Evolutionary conservation across 2,888 invertebrate genomes (phyloP).

Genomic region (Eristalis tenax): DNA sequence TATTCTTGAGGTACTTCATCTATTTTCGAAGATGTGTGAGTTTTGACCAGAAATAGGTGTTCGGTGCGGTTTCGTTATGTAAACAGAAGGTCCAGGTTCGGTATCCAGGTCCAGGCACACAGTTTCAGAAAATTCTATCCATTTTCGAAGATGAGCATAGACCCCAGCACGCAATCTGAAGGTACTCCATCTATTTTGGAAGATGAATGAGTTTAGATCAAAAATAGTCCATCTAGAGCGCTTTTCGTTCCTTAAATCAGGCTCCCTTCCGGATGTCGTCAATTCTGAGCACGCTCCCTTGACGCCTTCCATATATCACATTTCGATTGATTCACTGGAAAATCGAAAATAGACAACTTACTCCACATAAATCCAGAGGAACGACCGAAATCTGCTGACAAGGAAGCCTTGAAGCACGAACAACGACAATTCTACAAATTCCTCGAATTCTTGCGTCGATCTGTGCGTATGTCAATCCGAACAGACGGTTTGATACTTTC

Average conservation of each 20-base stretch:
- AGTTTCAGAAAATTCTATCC: too few relatives aligned
- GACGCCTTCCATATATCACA: not conserved
- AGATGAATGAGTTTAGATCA: too few relatives aligned
- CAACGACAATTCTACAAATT: not conserved
- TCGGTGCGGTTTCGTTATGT: too few relatives aligned
- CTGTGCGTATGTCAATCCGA: not conserved
- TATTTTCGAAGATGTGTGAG: not conserved
- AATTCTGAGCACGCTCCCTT: not conserved
- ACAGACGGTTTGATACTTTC: not conserved
- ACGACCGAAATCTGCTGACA: not conserved
- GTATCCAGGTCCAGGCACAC: too few relatives aligned
- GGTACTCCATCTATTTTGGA: too few relatives aligned
- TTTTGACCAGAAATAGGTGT: not conserved
- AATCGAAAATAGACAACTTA: slow-evolving; percentile 21
- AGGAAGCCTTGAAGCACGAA: not conserved
- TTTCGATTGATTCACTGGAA: slow-evolving; percentile 14
- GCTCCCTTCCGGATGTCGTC: not conserved
- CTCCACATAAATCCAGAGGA: not conserved
- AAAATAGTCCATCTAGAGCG: not conserved
- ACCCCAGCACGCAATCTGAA: too few relatives aligned
- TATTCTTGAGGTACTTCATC: not conserved
- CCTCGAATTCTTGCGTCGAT: not conserved
- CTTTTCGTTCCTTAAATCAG: not conserved
- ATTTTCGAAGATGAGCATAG: too few relatives aligned
- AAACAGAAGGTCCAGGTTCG: too few relatives aligned